Percentiles rank a stretch among this genome's conserved stretches.
These are phyloP conservation scores for Trachemys scripta DNA, from an alignment of 2,113 vertebrate species.

Conservation along the genomic window DNA sequence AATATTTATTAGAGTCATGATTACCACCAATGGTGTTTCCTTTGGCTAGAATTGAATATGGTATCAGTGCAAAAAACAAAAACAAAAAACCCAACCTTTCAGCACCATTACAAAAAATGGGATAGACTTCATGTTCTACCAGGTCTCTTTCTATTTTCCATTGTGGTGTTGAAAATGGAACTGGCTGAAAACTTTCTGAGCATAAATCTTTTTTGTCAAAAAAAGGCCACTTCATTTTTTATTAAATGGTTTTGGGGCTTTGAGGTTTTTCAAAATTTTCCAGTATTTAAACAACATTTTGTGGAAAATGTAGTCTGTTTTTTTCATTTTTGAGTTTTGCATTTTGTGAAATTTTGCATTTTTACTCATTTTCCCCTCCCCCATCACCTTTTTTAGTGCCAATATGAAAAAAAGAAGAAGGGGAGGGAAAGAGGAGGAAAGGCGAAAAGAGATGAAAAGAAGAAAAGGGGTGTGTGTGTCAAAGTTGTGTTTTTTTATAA, in stretches of 20 bases:
- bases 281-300: not conserved
- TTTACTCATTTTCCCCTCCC: not conserved
- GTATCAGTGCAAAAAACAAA: not conserved
- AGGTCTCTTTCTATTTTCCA: slow-evolving; percentile 20
- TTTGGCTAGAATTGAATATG: slow-evolving; percentile 30
- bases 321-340: not conserved
- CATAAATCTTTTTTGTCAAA: not conserved
- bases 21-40: slow-evolving; percentile 62
- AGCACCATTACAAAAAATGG: slow-evolving; percentile 21
- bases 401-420: not conserved
- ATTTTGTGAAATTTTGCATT: not conserved
- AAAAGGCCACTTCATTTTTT: not conserved
- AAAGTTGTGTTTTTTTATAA: not conserved
- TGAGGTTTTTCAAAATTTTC: too few relatives aligned
- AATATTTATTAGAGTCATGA: not conserved
- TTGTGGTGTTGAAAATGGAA: slow-evolving; percentile 1
- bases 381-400: not conserved
- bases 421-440: not conserved
- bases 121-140: not conserved
- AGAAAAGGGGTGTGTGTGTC: not conserved
- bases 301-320: not conserved
- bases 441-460: not conserved
- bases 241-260: not conserved
- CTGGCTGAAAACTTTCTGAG: not conserved
- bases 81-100: not conserved